These are phyloP conservation scores for Platichthys flesus DNA, from an alignment of 2,113 vertebrate genomes.

Conservation along the genomic window DNA sequence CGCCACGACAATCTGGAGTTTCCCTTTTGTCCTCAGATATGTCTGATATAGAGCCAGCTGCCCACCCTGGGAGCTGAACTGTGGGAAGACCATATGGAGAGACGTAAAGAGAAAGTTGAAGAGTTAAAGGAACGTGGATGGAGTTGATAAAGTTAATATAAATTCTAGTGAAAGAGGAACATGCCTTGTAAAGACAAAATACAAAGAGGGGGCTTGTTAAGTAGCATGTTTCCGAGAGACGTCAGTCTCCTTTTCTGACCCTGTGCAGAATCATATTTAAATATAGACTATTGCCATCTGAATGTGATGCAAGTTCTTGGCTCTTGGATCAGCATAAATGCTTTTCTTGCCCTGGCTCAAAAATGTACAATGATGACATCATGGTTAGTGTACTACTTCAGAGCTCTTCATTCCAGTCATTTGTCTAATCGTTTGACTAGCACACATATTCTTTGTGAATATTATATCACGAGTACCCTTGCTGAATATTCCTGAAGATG, in stretches of 20 bases:
- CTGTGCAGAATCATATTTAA: slow-evolving; percentile 41
- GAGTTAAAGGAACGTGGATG: neutral
- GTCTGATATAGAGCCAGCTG: slow-evolving; percentile 61
- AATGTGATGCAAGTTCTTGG: slow-evolving; percentile 37
- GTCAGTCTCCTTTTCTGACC: slow-evolving; percentile 31
- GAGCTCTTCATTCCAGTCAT: slow-evolving; percentile 16
- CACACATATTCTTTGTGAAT: slow-evolving; percentile 21
- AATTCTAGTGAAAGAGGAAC: neutral
- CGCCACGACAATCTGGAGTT: slow-evolving; percentile 67
- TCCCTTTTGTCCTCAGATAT: slow-evolving; percentile 54
- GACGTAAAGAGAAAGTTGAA: neutral
- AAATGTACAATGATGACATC: slow-evolving; percentile 52
- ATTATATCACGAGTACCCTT: slow-evolving; percentile 12
- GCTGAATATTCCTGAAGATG: slow-evolving; percentile 19
- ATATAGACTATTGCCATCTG: slow-evolving; percentile 56
- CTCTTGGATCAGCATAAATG: slow-evolving; percentile 23
- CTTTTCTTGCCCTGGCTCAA: slow-evolving; percentile 46
- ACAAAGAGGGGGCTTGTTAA: slow-evolving; percentile 21
- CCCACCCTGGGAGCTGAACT: slow-evolving; percentile 36
- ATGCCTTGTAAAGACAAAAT: slow-evolving; percentile 3
- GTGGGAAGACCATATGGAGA: neutral
- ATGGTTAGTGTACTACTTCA: slow-evolving; percentile 25
- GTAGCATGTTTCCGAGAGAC: slow-evolving; percentile 21
- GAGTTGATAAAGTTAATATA: slow-evolving; percentile 9
- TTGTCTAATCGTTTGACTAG: slow-evolving; percentile 13